Evolutionary conservation across 1,140 invertebrate species (phyloP), one percentile per base, ranked within the genome.

Genomic region (Pseudomyrmex gracilis): DNA sequence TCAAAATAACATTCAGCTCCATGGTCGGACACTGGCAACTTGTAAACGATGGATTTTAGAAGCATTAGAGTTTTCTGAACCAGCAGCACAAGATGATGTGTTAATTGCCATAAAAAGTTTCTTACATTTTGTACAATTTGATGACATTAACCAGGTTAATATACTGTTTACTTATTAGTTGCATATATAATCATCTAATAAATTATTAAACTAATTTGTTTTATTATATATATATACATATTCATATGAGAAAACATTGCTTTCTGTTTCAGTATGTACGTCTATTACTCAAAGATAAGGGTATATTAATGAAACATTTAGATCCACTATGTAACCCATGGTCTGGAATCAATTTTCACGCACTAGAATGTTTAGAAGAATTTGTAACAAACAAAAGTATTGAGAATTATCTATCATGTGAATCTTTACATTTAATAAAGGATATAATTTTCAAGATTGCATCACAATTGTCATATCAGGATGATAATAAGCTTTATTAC

Each of bases 41-140:
- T 91, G 89, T 24, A 87, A 93, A 63, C 85, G 91, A 70, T 95
- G 95, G 95, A 90, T 93, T 34, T 83, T 93, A 53, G 76, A 93
- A 86, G 86, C 82, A 34, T 76, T 95, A 12, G 88, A 93, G 82
- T 88, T 86, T 86, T 83, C 83, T 43, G 83, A 91, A 7, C 13
- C 73, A 53, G 1, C 71, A 47, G 87, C 86, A 53, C 73, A 87
- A 57, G 85, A 87, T 47, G 80, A 92, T 71, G 71, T 91, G 12
- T 77, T 93, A 70, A 66, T 86, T 47, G 84, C 91, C 58, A 84
- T 94, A 67, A 89, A 90, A 64, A 89, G 73, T 67, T 73, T 94
- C 12, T 84, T 93, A 63, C 24, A 89, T 7, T 87, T 74, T 73
- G 87, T 73, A 60, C 83, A 92, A 64, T 88, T 88, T 73, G 58